Percentiles rank a stretch among this genome's conserved stretches.
Conservation (phyloP, 30 jellyfish, hydroid and myxozoan genomes). For the Rhopilema esculentum region DNA sequence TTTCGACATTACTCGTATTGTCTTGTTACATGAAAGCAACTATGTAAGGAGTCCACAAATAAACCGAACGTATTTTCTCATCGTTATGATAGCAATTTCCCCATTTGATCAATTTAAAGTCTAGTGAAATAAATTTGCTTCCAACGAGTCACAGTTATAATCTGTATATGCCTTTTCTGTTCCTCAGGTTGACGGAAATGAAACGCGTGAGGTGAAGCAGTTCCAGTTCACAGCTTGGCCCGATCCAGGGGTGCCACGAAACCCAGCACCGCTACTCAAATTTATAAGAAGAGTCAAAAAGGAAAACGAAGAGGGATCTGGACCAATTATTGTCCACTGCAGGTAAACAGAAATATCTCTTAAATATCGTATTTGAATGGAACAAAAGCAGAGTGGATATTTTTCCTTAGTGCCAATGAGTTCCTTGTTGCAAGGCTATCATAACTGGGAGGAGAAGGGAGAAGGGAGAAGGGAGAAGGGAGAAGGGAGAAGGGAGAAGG, state of each 20-base stretch:
- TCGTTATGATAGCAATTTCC: too few species aligned
- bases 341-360: constrained; percentile 45
- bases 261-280: constrained; percentile 85
- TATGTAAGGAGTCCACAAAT: too few species aligned
- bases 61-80: too few species aligned
- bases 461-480: too few species aligned
- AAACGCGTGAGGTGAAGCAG: constrained; percentile 83
- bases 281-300: constrained; percentile 80
- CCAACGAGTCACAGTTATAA: background rate
- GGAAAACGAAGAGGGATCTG: constrained; percentile 74
- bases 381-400: background rate
- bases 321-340: constrained; percentile 97
- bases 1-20: too few species aligned
- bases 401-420: background rate
- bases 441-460: too few species aligned
- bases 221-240: constrained; percentile 99
- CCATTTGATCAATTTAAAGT: too few species aligned
- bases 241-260: constrained; percentile 93
- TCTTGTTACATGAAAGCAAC: too few species aligned
- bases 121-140: too few species aligned
- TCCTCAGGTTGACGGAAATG: constrained; percentile 63
- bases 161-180: background rate
- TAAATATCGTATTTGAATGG: background rate
- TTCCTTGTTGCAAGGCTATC: too few species aligned
- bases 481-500: too few species aligned